These are phyloP conservation scores for Drepana arcuata DNA, from an alignment of 1,140 invertebrate genomes.

Conservation along the genomic window DNA sequence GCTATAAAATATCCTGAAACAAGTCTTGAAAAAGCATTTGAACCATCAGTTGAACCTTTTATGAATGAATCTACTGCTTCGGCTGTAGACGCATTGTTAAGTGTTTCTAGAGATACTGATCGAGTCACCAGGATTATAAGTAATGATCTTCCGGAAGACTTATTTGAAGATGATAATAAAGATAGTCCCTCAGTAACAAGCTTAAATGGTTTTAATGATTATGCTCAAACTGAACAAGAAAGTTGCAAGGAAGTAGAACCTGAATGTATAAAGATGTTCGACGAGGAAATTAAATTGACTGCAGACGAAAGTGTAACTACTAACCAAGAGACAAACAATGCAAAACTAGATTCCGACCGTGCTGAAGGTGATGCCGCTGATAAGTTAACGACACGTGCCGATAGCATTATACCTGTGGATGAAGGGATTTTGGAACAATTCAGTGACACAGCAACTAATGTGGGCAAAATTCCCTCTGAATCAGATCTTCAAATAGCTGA, in stretches of 20 bases:
- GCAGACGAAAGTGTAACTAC: too few relatives aligned
- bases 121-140: slow-evolving; percentile 57
- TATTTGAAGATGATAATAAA: slow-evolving; percentile 64
- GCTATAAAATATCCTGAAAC: slow-evolving; percentile 1
- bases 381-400: too few relatives aligned
- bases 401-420: too few relatives aligned
- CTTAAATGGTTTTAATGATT: slow-evolving; percentile 6
- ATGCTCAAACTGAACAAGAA: slow-evolving; percentile 4
- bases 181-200: too few relatives aligned
- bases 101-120: slow-evolving; percentile 55
- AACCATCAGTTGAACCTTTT: slow-evolving; percentile 21
- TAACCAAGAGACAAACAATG: too few relatives aligned
- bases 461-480: slow-evolving; percentile 43
- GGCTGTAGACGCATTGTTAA: slow-evolving; percentile 56
- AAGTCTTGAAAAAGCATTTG: slow-evolving; percentile 11
- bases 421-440: too few relatives aligned
- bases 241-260: slow-evolving; percentile 7
- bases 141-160: slow-evolving; percentile 56
- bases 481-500: slow-evolving; percentile 65
- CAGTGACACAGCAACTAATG: too few relatives aligned
- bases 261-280: too few relatives aligned
- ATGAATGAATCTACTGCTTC: slow-evolving; percentile 61
- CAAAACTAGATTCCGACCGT: too few relatives aligned
- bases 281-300: too few relatives aligned
- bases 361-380: too few relatives aligned